phyloP scores from a whole-genome alignment of 2,888 invertebrate genomes.

The Octonoba sinensis region DNA sequence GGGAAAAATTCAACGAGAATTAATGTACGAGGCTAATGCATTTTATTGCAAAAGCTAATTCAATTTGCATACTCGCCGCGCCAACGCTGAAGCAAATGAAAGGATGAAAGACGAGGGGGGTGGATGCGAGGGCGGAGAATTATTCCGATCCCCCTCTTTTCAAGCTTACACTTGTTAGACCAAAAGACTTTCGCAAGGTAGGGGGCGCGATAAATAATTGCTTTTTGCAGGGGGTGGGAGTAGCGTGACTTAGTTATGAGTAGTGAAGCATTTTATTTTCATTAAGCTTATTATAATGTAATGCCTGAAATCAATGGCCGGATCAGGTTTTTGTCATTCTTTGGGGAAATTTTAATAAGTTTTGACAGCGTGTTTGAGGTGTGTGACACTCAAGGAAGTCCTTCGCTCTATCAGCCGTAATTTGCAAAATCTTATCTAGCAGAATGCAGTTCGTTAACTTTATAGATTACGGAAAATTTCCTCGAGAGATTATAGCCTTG shows the following conservation, averaged over 20 bases:
- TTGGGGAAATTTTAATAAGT: constrained; percentile 1
- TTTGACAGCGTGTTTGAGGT: constrained; percentile 5
- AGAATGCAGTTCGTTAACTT: no score
- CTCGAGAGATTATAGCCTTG: no score
- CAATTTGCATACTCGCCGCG: constrained; percentile 22
- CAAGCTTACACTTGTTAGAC: constrained; percentile 11
- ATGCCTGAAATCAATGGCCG: background rate
- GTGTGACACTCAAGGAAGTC: no score
- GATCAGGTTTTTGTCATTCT: constrained; percentile 16
- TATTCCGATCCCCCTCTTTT: constrained; percentile 2
- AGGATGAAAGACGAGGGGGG: background rate
- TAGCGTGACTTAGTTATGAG: constrained; percentile 18
- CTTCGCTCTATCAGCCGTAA: no score
- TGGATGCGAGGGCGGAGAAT: background rate
- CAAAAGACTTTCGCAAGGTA: no score
- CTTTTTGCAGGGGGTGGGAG: constrained; percentile 11
- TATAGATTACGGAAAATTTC: no score
- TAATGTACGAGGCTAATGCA: constrained; percentile 33
- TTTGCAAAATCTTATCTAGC: no score
- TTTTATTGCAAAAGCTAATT: constrained; percentile 36
- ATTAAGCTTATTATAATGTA: constrained; percentile 22
- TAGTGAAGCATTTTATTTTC: constrained; percentile 24
- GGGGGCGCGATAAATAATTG: constrained; percentile 23
- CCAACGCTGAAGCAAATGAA: background rate
- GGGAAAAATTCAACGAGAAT: constrained; percentile 35